Base-by-base conservation (phyloP, 2,888 invertebrate genomes). In the Agonopterix heracliana region DNA sequence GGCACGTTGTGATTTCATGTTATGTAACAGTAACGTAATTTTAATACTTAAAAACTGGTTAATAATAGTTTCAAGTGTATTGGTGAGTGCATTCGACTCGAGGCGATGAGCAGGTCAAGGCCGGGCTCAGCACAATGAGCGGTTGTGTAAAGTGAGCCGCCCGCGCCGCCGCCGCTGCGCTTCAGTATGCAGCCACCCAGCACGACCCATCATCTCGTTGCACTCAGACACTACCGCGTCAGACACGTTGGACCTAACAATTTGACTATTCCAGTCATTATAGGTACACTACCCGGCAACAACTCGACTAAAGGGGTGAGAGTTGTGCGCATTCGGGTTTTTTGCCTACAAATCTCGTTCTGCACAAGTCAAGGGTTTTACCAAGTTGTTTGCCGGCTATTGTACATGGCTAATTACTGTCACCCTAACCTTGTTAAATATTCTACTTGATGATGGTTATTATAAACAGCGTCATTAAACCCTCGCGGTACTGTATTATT, bases 81-180 rank as follows among this genome's bases (percentile, higher is more conserved):
- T 59, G 57, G 73, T 71, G 71, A 75, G 74, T 69, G 69, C 66
- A 75, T 79, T 79, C 26, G 26, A 26, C 26, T 78, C 68, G 66
- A 71, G 74, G 76, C 76, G 76, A 77, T 74, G 81, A 77, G 71
- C 74, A 74, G 81, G 83, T 85, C 84, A 86, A 82, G 84, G 86
- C 66, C 79, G 71, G 54, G 59, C 61, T 17, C 44, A 14, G 17
- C 41, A 71, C 79, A 74, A 74, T 72, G 71, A 66, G 60, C 60
- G 54, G 71, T 84, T 84, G 74, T 78, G 82, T 73, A 85, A 84
- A 67, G 65, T 66, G 60, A 63, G 65, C 63, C 59, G 51, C 49
- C 52, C 34, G 40, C 44, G 46, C 44, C 41, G 42, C n/a, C 43
- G 46, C 13, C 44, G 13, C 44, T 34, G 17, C 48, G 44, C 41